These are phyloP conservation scores for Holothuria glaberrima DNA, from an alignment of 35 echinoderm and acorn worm species.

Conservation along the genomic window DNA sequence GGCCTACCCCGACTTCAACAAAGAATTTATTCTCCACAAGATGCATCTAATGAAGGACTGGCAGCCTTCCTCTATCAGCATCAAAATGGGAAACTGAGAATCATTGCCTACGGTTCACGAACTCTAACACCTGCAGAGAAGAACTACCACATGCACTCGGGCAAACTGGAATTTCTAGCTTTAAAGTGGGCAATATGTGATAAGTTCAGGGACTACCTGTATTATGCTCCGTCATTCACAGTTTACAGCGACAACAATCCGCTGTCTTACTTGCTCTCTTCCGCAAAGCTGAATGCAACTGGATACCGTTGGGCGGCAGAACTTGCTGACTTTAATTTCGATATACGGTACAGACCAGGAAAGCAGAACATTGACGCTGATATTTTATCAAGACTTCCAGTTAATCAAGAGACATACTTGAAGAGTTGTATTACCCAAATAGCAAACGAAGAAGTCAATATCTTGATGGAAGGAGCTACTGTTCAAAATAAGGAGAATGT, in stretches of 20 bases:
- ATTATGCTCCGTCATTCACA: slow-evolving; percentile 14
- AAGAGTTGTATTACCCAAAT: neutral
- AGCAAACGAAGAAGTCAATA: neutral
- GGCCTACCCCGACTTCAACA: slow-evolving; percentile 59
- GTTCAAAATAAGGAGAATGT: neutral
- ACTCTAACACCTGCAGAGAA: slow-evolving; percentile 57
- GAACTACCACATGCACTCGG: slow-evolving; percentile 65
- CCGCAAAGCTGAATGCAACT: slow-evolving; percentile 47
- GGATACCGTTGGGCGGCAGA: slow-evolving; percentile 52
- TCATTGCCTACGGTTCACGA: slow-evolving; percentile 61
- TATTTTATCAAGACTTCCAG: neutral
- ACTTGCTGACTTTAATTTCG: slow-evolving; percentile 30
- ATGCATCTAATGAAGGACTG: slow-evolving; percentile 56
- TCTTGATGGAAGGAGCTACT: slow-evolving; percentile 11
- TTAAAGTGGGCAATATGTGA: slow-evolving; percentile 27
- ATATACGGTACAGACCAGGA: slow-evolving; percentile 39
- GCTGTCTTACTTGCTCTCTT: slow-evolving; percentile 46
- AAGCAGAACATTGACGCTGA: slow-evolving; percentile 46
- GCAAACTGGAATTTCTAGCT: slow-evolving; percentile 51
- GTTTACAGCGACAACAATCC: slow-evolving; percentile 64
- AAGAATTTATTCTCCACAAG: slow-evolving; percentile 50
- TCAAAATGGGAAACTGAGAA: slow-evolving; percentile 35
- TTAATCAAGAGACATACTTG: slow-evolving; percentile 11
- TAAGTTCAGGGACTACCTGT: neutral
- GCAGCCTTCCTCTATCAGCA: slow-evolving; percentile 62